These are phyloP conservation scores for Euwallacea fornicatus DNA, from an alignment of 1,140 invertebrate genomes.

Conservation along the genomic window DNA sequence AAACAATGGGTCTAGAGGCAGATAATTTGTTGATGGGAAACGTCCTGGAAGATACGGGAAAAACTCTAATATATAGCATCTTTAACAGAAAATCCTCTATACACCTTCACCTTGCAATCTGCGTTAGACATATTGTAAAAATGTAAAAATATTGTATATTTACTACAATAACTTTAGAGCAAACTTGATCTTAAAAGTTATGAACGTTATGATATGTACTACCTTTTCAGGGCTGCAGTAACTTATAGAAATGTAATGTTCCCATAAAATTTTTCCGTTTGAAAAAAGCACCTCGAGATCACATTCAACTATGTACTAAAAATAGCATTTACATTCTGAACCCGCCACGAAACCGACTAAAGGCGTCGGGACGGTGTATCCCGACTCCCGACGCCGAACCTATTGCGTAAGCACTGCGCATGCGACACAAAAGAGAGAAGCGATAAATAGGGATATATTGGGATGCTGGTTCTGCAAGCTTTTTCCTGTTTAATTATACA, in stretches of 20 bases:
- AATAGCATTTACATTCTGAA: slow-evolving; percentile 27
- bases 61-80: too few species aligned
- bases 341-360: slow-evolving; percentile 25
- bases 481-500: slow-evolving; percentile 37
- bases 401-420: slow-evolving; percentile 34
- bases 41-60: too few species aligned
- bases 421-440: slow-evolving; percentile 29
- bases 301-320: slow-evolving; percentile 15
- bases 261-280: slow-evolving; percentile 18
- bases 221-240: slow-evolving; percentile 34
- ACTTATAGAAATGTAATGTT: slow-evolving; percentile 14
- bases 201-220: not conserved
- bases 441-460: slow-evolving; percentile 31
- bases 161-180: not conserved
- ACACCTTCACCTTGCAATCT: too few species aligned
- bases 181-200: not conserved
- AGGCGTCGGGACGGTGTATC: slow-evolving; percentile 33
- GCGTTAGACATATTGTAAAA: too few species aligned
- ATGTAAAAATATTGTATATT: too few species aligned
- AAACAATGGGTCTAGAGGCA: too few species aligned
- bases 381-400: slow-evolving; percentile 22
- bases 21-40: too few species aligned
- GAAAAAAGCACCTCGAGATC: slow-evolving; percentile 31
- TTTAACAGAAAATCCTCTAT: too few species aligned
- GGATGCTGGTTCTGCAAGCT: slow-evolving; percentile 31